A percentile compares a stretch with the other conserved stretches of the same genome.
Conservation (phyloP, 2,797 vertebrate species). For the Prunella strophiata region DNA sequence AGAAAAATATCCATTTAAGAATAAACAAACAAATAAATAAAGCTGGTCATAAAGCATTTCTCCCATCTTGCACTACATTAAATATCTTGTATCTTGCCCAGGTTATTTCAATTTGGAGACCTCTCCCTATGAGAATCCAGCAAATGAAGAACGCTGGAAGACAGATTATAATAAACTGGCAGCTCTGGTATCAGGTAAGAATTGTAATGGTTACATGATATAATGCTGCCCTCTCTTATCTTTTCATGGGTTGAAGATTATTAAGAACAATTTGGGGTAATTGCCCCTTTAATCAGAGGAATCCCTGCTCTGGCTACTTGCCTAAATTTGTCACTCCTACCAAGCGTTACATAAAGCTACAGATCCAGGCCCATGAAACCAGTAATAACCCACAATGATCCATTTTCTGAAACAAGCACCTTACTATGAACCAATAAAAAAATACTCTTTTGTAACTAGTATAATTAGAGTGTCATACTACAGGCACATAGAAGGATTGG, state of each 20-base stretch:
- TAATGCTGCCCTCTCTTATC: not conserved
- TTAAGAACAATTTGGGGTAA: not conserved
- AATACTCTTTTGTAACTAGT: not conserved
- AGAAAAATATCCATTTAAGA: not conserved
- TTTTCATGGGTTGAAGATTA: not conserved
- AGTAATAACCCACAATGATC: not conserved
- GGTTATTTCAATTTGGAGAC: slow-evolving; percentile 86
- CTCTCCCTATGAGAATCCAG: slow-evolving; percentile 89
- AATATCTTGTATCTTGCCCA: slow-evolving; percentile 57
- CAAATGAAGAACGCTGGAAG: slow-evolving; percentile 80
- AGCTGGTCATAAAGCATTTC: not conserved
- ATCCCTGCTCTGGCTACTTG: not conserved
- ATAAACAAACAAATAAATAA: not conserved
- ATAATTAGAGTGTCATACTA: not conserved
- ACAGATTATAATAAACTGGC: slow-evolving; percentile 84
- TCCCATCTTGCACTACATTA: not conserved
- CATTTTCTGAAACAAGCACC: not conserved
- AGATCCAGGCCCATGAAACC: not conserved
- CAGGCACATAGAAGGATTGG: not conserved
- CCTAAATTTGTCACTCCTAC: not conserved
- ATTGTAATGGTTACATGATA: not conserved
- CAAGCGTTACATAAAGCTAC: not conserved
- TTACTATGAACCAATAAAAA: not conserved
- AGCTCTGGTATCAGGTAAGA: slow-evolving; percentile 84
- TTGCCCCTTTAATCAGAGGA: not conserved